Conservation (phyloP, 2,888 invertebrate genomes). For the Melieria picta region DNA sequence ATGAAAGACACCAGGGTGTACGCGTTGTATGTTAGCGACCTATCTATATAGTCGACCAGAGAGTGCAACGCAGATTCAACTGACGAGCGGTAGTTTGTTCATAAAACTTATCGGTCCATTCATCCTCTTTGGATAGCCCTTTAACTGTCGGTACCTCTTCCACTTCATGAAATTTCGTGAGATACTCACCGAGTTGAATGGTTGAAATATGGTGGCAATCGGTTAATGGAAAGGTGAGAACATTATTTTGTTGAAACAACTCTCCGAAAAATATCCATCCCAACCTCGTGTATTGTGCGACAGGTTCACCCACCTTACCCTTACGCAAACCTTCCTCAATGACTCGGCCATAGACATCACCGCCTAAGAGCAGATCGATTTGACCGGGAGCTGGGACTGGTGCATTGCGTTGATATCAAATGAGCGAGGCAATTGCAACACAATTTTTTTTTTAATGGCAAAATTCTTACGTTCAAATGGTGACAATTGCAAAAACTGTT, state of each 20-base stretch:
- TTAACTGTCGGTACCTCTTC: slow-evolving; percentile 10
- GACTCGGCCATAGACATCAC: slow-evolving; percentile 1
- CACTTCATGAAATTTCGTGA: not conserved
- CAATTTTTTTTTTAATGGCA: slow-evolving; percentile 1
- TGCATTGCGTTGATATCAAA: slow-evolving; percentile 20
- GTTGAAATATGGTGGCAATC: slow-evolving; percentile 11
- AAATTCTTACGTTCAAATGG: slow-evolving; percentile 24
- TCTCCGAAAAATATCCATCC: slow-evolving; percentile 32
- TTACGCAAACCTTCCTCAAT: slow-evolving; percentile 29
- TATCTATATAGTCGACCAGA: too few relatives aligned
- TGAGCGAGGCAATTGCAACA: slow-evolving; percentile 21
- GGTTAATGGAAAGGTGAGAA: not conserved
- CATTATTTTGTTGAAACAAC: slow-evolving; percentile 20
- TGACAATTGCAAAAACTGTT: slow-evolving; percentile 31
- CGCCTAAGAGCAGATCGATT: too few relatives aligned
- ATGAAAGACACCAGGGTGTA: too few relatives aligned
- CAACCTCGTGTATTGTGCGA: slow-evolving; percentile 21
- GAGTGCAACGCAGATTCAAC: not conserved
- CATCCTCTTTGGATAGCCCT: slow-evolving; percentile 16
- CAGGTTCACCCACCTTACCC: slow-evolving; percentile 18
- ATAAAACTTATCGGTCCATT: slow-evolving; percentile 19
- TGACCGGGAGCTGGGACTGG: too few relatives aligned
- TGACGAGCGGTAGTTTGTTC: slow-evolving; percentile 8
- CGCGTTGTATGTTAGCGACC: too few relatives aligned
- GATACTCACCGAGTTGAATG: not conserved